A percentile compares a stretch with the other conserved stretches of the same genome.
These are phyloP conservation scores for Embidobia sp. DNA, from an alignment of 2,888 invertebrate species.

Conservation along the genomic window DNA sequence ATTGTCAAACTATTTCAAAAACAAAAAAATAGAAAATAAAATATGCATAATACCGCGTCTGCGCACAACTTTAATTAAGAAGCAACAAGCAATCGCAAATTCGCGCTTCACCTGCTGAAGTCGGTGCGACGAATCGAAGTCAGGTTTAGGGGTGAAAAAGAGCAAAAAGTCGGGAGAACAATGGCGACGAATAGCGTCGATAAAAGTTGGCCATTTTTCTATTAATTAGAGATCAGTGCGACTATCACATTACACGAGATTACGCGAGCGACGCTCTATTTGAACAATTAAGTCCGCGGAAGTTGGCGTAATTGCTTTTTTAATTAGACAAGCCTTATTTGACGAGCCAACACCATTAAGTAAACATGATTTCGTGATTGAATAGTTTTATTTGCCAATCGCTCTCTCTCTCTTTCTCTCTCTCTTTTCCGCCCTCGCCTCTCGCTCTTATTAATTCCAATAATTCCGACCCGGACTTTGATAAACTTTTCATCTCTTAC, in stretches of 20 bases:
- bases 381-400: slow-evolving; percentile 52
- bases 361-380: slow-evolving; percentile 59
- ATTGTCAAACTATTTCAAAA: slow-evolving; percentile 2
- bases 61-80: slow-evolving; percentile 17
- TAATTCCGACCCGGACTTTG: slow-evolving; percentile 25
- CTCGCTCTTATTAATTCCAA: slow-evolving; percentile 46
- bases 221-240: slow-evolving; percentile 36
- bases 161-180: too few species aligned
- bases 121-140: neutral
- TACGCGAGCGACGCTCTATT: slow-evolving; percentile 32
- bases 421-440: too few species aligned
- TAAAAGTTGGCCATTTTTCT: slow-evolving; percentile 32
- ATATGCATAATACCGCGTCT: slow-evolving; percentile 2
- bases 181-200: too few species aligned
- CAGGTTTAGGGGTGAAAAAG: too few species aligned
- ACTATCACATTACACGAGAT: slow-evolving; percentile 23
- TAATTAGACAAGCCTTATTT: slow-evolving; percentile 47
- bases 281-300: slow-evolving; percentile 34
- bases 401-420: too few species aligned
- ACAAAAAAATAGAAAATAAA: too few species aligned
- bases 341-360: slow-evolving; percentile 33
- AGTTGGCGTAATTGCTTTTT: slow-evolving; percentile 47
- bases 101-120: neutral
- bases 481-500: slow-evolving; percentile 36
- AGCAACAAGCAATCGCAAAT: slow-evolving; percentile 19